phyloP scores from a whole-genome alignment of 1,140 invertebrate species.

The Frieseomelitta varia region DNA sequence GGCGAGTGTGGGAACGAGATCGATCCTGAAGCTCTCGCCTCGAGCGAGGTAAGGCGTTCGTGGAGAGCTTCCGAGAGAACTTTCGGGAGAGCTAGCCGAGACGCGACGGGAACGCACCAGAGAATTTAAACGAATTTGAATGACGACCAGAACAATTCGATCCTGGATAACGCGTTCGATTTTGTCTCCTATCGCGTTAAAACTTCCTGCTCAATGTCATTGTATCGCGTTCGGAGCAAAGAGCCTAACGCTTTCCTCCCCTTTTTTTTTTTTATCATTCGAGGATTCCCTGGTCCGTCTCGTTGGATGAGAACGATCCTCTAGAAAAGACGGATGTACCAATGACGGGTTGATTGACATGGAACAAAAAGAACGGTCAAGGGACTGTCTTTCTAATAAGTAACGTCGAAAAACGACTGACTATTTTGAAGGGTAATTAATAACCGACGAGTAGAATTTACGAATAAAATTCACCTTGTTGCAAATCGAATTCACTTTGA shows the following conservation, averaged over 20 bases:
- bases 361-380: neutral
- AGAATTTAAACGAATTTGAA: slow-evolving; percentile 64
- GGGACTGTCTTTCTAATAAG: neutral
- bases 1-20: slow-evolving; percentile 32
- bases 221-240: neutral
- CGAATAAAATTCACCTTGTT: too few species aligned
- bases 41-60: slow-evolving; percentile 42
- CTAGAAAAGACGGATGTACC: neutral
- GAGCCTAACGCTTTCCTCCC: neutral
- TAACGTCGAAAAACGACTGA: neutral
- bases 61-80: slow-evolving; percentile 21
- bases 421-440: too few species aligned
- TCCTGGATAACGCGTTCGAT: neutral
- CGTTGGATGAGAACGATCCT: neutral
- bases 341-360: neutral
- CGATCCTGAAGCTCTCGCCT: slow-evolving; percentile 34
- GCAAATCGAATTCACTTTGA: too few species aligned
- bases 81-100: slow-evolving; percentile 14
- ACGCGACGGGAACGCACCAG: neutral
- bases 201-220: neutral
- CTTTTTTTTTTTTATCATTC: neutral
- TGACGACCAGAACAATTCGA: slow-evolving; percentile 60
- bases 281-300: too few species aligned
- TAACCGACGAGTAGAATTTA: too few species aligned
- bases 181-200: neutral